Percentiles rank a stretch among this genome's conserved stretches.
phyloP scores from a whole-genome alignment of 1,140 invertebrate genomes.

The Philaenus spumarius region DNA sequence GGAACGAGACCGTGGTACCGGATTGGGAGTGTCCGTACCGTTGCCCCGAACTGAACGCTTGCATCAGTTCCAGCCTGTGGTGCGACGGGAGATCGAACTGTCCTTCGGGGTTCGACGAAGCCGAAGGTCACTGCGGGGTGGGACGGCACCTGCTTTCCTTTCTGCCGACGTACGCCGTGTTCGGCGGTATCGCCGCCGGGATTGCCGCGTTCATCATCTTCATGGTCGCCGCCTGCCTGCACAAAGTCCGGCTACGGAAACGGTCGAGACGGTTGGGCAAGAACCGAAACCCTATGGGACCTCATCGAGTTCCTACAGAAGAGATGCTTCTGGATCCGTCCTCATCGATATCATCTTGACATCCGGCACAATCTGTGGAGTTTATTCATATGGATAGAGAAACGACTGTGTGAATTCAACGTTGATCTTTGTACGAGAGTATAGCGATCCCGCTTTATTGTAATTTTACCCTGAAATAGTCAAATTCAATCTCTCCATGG shows the following conservation, averaged over 20 bases:
- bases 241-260: conserved; percentile 42
- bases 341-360: conserved; percentile 57
- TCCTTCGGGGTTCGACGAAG: conserved; percentile 78
- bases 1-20: conserved; percentile 47
- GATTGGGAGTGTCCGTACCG: conserved; percentile 55
- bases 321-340: conserved; percentile 50
- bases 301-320: conserved; percentile 43
- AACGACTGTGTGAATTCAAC: conserved; percentile 61
- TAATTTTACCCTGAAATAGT: no score
- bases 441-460: no score
- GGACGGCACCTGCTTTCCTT: conserved; percentile 43
- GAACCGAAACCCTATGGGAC: conserved; percentile 22
- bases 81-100: conserved; percentile 80
- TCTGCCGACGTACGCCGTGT: conserved; percentile 43
- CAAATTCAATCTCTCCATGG: no score
- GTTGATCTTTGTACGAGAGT: background rate
- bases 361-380: conserved; percentile 77
- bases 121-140: conserved; percentile 59
- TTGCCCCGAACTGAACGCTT: conserved; percentile 84
- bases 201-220: conserved; percentile 45
- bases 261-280: conserved; percentile 24
- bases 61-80: conserved; percentile 77
- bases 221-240: conserved; percentile 26
- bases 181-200: conserved; percentile 48
- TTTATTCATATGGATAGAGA: conserved; percentile 83